phyloP scores from a whole-genome alignment of 2,888 invertebrate genomes.

The Nemotelus pantherinus region DNA sequence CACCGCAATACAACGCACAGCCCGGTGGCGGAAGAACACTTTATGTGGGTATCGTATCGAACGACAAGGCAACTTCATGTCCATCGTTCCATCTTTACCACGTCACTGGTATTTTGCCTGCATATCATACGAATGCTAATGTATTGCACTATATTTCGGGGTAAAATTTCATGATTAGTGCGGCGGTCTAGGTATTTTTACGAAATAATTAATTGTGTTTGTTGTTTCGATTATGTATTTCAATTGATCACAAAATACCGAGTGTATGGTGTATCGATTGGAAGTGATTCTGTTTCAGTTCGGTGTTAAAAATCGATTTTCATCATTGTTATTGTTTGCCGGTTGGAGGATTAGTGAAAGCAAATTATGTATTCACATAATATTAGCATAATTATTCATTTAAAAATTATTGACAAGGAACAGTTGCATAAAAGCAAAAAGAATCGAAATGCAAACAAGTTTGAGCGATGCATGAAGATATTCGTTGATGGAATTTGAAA shows the following conservation, averaged over 20 bases:
- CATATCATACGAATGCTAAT: conserved; percentile 50
- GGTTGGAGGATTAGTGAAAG: too few species aligned
- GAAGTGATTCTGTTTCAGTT: too few species aligned
- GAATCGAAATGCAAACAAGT: too few species aligned
- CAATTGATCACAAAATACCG: not conserved
- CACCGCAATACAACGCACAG: not conserved
- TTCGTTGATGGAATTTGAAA: too few species aligned
- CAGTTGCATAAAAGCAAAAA: too few species aligned
- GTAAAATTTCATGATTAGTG: conserved; percentile 63
- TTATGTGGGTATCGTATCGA: conserved; percentile 34
- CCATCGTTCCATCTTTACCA: conserved; percentile 39
- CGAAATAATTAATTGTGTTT: conserved; percentile 30
- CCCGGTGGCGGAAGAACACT: conserved; percentile 30
- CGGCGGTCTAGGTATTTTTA: conserved; percentile 54
- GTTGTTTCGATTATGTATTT: not conserved
- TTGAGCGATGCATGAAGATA: too few species aligned
- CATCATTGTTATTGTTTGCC: too few species aligned
- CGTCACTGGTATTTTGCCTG: conserved; percentile 38
- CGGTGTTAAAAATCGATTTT: too few species aligned
- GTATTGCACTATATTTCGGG: conserved; percentile 63
- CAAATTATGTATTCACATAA: too few species aligned
- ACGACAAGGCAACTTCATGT: conserved; percentile 28
- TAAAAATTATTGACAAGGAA: too few species aligned
- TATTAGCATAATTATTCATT: too few species aligned
- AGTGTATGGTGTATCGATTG: too few species aligned